Evolutionary conservation across 1,140 invertebrate genomes (phyloP), one percentile per base, ranked within the genome.

Genomic region (Pinna nobilis): DNA sequence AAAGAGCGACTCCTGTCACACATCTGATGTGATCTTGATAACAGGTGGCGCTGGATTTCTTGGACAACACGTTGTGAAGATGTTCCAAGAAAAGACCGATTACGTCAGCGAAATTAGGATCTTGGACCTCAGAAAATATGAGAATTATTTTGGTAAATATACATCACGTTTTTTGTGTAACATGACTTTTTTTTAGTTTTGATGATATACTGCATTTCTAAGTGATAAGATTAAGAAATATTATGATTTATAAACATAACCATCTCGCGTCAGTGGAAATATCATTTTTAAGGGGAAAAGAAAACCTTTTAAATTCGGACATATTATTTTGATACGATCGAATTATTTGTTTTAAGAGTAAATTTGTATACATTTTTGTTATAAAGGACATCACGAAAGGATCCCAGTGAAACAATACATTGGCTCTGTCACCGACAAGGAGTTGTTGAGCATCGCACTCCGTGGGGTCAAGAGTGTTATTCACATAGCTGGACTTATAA

Each of bases 1-100:
- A 37, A 64, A 18, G 37, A 64, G 3, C 37, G 13, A 28, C 61
- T 9, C 5, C 23, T 23, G 20, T 25, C 18, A 59, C 23, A 33
- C 4, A 25, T 13, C 23, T 13, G 64, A 75, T 15, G 59, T 55
- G 3, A 35, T 75, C 50, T 15, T 67, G 53, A 77, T 90, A 74
- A 79, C 84, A 87, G 93, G 92, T 55, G 92, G 91, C 15, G 91
- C 91, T 74, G 93, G 93, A 9, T 93, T 93, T 83, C 82, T 93
- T 33, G 93, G 92, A 15, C 92, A 93, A 78, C 92, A 93, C 82
- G 85, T 93, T 9, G 88, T 93, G 6, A 85, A 86, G 66, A 88
- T 90, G 53, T 81, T 92, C 18, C 89, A 93, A 71, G 82, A 92
- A 74, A 85, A 88, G 55, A 89, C 90, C 61, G 77, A 74, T 13